These are phyloP conservation scores for Tachysurus fulvidraco DNA, from an alignment of 2,113 vertebrate genomes.

Conservation along the genomic window DNA sequence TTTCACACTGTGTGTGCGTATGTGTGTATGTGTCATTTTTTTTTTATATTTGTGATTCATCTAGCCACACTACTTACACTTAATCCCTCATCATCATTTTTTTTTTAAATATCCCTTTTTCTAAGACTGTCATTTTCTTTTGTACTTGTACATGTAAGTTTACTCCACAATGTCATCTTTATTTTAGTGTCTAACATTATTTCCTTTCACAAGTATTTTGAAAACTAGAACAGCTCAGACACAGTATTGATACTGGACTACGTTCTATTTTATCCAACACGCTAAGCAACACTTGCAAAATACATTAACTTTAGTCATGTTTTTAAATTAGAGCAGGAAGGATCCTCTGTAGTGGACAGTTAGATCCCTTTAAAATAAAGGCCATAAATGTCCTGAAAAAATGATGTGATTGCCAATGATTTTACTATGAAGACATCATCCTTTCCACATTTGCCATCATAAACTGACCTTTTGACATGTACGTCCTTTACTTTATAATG, in stretches of 20 bases:
- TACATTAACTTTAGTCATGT: conserved; percentile 66
- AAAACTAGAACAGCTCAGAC: conserved; percentile 47
- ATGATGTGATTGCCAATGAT: conserved; percentile 71
- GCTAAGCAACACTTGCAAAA: conserved; percentile 70
- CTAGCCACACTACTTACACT: conserved; percentile 67
- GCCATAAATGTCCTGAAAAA: conserved; percentile 60
- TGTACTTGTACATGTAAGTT: neutral
- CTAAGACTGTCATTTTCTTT: neutral
- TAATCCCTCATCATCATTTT: conserved; percentile 62
- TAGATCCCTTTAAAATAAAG: conserved; percentile 67
- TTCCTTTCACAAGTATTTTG: conserved; percentile 63
- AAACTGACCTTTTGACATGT: conserved; percentile 69
- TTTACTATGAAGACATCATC: conserved; percentile 70
- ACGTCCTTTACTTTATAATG: conserved; percentile 63
- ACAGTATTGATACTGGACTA: conserved; percentile 21
- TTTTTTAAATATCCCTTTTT: conserved; percentile 40
- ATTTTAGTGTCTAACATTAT: conserved; percentile 42
- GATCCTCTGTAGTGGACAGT: conserved; percentile 65
- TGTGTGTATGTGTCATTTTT: neutral
- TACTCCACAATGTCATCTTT: conserved; percentile 17
- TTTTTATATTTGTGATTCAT: conserved; percentile 37
- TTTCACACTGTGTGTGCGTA: neutral
- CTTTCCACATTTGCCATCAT: conserved; percentile 72
- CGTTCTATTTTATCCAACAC: conserved; percentile 63
- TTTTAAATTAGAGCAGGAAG: conserved; percentile 53